phyloP scores from a whole-genome alignment of 2,113 vertebrate genomes.

The Puma concolor region DNA sequence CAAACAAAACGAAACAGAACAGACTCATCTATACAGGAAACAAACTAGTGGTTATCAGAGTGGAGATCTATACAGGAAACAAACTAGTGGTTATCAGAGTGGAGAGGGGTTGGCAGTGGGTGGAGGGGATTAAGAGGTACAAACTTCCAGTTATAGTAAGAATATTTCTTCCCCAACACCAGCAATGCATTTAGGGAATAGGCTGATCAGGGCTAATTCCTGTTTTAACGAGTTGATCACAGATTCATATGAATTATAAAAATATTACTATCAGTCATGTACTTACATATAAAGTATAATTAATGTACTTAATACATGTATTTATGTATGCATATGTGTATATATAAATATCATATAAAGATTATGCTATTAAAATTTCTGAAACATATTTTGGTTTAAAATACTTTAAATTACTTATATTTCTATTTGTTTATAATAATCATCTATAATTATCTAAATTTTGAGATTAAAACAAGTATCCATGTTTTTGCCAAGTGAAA shows the following conservation, averaged over 20 bases:
- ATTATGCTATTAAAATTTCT: not conserved
- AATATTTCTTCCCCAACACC: not conserved
- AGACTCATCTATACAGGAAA: too few relatives aligned
- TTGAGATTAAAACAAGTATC: not conserved
- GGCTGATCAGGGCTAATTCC: not conserved
- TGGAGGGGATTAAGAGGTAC: too few relatives aligned
- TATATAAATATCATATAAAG: not conserved
- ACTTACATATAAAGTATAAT: not conserved
- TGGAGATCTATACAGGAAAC: too few relatives aligned
- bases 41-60: too few relatives aligned
- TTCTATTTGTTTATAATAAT: conserved; percentile 6
- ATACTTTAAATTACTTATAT: not conserved
- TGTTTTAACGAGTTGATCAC: not conserved
- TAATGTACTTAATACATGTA: not conserved
- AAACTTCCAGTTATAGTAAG: too few relatives aligned
- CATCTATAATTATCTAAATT: not conserved
- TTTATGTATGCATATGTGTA: not conserved
- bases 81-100: too few relatives aligned
- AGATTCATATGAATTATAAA: not conserved
- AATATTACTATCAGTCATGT: not conserved
- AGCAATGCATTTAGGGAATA: not conserved
- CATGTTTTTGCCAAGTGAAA: not conserved
- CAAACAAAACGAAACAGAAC: too few relatives aligned
- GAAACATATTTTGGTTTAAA: not conserved
- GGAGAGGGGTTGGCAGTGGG: too few relatives aligned